These are phyloP conservation scores for Ophion slaviceki DNA, from an alignment of 2,888 invertebrate genomes.

Conservation along the genomic window DNA sequence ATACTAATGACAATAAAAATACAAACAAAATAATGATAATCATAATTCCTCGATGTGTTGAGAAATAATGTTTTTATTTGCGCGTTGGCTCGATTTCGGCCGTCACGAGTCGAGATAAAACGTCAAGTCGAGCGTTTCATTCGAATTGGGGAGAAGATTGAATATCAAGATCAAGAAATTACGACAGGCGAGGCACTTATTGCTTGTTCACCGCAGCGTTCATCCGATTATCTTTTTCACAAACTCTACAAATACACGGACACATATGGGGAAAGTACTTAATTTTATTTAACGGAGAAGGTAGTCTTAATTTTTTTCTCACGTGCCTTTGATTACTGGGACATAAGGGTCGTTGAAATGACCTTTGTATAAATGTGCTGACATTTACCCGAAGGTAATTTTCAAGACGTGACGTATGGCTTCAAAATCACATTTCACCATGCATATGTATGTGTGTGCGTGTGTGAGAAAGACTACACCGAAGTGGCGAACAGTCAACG, in stretches of 20 bases:
- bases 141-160: too few species aligned
- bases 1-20: too few species aligned
- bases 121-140: too few species aligned
- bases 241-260: conserved; percentile 36
- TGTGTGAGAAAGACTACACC: conserved; percentile 33
- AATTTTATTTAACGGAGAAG: too few species aligned
- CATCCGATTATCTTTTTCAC: conserved; percentile 42
- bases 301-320: too few species aligned
- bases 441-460: conserved; percentile 8
- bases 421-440: not conserved
- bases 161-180: conserved; percentile 58
- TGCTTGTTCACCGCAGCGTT: conserved; percentile 48
- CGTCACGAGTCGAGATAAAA: too few species aligned
- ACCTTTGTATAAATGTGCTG: not conserved
- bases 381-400: not conserved
- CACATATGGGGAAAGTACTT: not conserved
- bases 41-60: too few species aligned
- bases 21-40: too few species aligned
- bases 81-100: too few species aligned
- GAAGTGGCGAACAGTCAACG: conserved; percentile 71
- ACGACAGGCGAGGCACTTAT: conserved; percentile 59
- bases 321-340: too few species aligned
- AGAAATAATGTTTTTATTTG: too few species aligned
- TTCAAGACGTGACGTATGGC: not conserved
- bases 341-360: not conserved